A percentile compares a stretch with the other conserved stretches of the same genome.
phyloP scores from a whole-genome alignment of 2,113 vertebrate genomes.

The Herpetotheres cachinnans region DNA sequence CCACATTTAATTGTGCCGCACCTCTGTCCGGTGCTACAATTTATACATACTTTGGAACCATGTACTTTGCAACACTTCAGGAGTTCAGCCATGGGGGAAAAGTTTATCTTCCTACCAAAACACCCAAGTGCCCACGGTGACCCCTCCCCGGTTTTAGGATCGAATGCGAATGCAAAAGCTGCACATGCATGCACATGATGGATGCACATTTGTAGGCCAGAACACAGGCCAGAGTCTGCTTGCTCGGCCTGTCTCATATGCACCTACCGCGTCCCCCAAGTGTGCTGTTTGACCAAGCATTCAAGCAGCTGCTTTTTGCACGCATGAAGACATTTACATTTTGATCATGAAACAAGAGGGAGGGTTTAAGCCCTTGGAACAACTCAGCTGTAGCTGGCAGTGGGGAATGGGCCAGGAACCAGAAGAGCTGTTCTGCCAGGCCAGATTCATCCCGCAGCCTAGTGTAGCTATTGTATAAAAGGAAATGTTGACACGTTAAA shows the following conservation, averaged over 20 bases:
- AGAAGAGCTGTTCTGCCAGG: neutral
- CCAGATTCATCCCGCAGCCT: neutral
- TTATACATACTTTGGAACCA: neutral
- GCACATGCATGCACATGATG: neutral
- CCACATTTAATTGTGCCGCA: neutral
- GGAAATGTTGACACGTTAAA: neutral
- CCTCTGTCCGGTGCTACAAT: neutral
- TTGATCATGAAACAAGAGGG: neutral
- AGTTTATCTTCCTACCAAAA: neutral
- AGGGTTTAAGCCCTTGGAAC: neutral
- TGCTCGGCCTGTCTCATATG: neutral
- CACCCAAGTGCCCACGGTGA: neutral
- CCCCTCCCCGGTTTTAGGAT: fast-evolving
- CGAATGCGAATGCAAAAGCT: fast-evolving
- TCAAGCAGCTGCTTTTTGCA: neutral
- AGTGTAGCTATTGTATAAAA: neutral
- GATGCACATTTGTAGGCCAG: neutral
- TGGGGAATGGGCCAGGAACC: neutral
- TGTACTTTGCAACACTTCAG: neutral
- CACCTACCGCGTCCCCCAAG: neutral
- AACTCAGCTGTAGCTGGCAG: neutral
- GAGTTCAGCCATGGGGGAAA: neutral
- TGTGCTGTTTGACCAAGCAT: neutral
- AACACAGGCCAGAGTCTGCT: fast-evolving
- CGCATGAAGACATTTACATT: neutral